Conservation (phyloP, 2,888 invertebrate genomes). For the Leptarthrus brevirostris region DNA sequence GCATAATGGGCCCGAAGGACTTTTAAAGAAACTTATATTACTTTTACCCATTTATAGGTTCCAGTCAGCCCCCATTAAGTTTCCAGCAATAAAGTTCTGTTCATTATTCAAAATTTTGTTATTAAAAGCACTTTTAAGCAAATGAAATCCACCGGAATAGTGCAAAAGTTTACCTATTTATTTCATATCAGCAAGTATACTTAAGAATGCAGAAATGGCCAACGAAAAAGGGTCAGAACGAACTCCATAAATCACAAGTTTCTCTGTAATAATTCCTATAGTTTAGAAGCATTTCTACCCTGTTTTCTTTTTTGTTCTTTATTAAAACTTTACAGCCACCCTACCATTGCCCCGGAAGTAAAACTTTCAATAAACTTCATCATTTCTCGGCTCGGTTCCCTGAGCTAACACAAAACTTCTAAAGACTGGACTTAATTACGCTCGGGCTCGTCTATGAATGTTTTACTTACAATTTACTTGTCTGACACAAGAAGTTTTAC, state of each 20-base stretch:
- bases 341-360: background rate
- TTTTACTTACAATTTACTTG: conserved; percentile 43
- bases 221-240: conserved; percentile 20
- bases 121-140: conserved; percentile 28
- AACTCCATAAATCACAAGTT: conserved; percentile 31
- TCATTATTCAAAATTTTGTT: conserved; percentile 9
- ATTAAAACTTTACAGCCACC: conserved; percentile 3
- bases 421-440: conserved; percentile 44
- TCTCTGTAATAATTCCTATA: conserved; percentile 16
- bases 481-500: conserved; percentile 36
- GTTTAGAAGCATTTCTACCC: conserved; percentile 17
- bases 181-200: conserved; percentile 22
- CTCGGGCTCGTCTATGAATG: conserved; percentile 28
- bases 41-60: no score
- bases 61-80: conserved; percentile 37
- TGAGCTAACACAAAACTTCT: conserved; percentile 31
- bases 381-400: background rate
- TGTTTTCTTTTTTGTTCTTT: conserved; percentile 11
- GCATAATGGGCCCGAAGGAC: no score
- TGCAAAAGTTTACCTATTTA: conserved; percentile 34
- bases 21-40: no score
- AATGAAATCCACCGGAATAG: conserved; percentile 7
- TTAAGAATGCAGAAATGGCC: conserved; percentile 3
- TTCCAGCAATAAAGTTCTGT: background rate
- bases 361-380: conserved; percentile 32